Conservation (phyloP, 1,140 invertebrate species). For the Ceratoteleas bidentatus region DNA sequence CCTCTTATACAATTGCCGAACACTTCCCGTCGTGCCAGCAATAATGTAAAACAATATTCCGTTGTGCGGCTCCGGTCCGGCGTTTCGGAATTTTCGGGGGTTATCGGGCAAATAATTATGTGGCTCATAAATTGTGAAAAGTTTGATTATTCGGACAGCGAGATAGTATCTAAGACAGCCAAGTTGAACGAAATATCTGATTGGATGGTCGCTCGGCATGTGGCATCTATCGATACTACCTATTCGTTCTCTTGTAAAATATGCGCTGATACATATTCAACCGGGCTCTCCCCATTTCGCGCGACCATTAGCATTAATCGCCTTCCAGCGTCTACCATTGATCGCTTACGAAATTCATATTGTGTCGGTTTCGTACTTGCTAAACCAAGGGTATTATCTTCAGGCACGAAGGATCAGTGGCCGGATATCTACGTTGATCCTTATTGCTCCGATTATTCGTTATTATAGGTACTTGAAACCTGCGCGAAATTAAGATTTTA, state of each 20-base stretch:
- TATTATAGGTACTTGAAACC: constrained; percentile 67
- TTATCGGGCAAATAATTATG: constrained; percentile 42
- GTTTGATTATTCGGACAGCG: constrained; percentile 45
- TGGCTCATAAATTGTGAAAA: constrained; percentile 45
- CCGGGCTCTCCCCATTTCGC: constrained; percentile 64
- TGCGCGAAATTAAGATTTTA: constrained; percentile 69
- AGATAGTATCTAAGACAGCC: constrained; percentile 40
- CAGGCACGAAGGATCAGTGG: constrained; percentile 69
- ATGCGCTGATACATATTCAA: constrained; percentile 79
- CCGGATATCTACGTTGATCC: constrained; percentile 69
- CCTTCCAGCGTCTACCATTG: constrained; percentile 73
- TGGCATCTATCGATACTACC: constrained; percentile 66
- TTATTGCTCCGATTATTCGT: constrained; percentile 69
- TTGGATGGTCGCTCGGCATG: constrained; percentile 52
- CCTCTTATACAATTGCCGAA: too few relatives aligned
- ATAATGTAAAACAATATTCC: too few relatives aligned
- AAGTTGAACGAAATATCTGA: constrained; percentile 55
- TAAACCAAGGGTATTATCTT: constrained; percentile 71
- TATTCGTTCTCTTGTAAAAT: constrained; percentile 70
- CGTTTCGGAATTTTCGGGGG: too few relatives aligned
- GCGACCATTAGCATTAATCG: constrained; percentile 78
- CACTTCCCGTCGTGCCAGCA: too few relatives aligned
- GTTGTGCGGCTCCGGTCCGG: too few relatives aligned
- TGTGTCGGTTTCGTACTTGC: constrained; percentile 71
- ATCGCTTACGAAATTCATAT: constrained; percentile 76